Evolutionary conservation across 2,113 vertebrate genomes (phyloP).

Genomic region (Burhinus oedicnemus): DNA sequence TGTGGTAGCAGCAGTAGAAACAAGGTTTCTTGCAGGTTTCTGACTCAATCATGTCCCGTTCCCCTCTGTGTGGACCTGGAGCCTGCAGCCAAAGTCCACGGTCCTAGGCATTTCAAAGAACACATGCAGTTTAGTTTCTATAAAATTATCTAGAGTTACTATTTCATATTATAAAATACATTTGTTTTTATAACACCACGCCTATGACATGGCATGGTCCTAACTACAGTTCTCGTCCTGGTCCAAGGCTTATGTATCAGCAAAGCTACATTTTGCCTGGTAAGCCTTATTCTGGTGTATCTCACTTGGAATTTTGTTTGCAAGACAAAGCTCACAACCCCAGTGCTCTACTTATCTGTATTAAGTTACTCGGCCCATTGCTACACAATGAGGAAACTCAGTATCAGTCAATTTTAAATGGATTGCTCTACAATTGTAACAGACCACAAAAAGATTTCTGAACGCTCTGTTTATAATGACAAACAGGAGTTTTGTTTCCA

Average conservation of each 20-base stretch:
- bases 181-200: neutral
- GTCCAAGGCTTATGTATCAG: neutral
- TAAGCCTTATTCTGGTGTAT: neutral
- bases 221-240: neutral
- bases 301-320: neutral
- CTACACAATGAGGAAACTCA: slow-evolving; percentile 15
- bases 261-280: neutral
- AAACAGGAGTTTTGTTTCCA: slow-evolving; percentile 35
- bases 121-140: neutral
- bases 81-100: neutral
- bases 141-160: neutral
- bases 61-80: neutral
- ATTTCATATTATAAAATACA: neutral
- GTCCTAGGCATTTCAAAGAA: neutral
- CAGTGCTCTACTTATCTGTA: neutral
- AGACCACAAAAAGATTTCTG: slow-evolving; percentile 41
- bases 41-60: neutral
- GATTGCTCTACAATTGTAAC: neutral
- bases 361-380: neutral
- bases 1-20: neutral
- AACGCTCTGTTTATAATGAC: neutral
- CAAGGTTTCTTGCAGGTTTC: neutral
- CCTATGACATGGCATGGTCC: neutral
- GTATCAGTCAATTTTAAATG: slow-evolving; percentile 16
- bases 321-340: neutral